Conservation (phyloP, 2,797 vertebrate species). For the Chanos chanos region DNA sequence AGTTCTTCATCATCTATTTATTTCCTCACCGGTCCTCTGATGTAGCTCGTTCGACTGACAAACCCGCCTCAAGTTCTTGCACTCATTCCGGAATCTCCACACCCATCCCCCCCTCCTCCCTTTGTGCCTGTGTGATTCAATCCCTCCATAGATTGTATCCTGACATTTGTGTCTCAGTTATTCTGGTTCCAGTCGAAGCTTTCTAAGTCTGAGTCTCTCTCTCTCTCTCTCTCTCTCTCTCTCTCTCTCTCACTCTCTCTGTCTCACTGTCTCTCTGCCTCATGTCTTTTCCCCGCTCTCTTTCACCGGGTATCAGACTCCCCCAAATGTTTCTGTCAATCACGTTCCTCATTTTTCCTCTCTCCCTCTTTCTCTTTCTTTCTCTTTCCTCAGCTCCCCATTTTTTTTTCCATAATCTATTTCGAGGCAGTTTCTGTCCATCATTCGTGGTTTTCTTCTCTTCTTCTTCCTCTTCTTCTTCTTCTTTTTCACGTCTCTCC, state of each 20-base stretch:
- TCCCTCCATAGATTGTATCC: too few relatives aligned
- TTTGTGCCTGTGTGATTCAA: too few relatives aligned
- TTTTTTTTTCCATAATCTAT: too few relatives aligned
- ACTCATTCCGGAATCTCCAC: too few relatives aligned
- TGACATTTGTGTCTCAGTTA: too few relatives aligned
- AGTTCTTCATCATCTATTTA: background rate
- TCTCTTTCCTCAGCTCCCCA: too few relatives aligned
- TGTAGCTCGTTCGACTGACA: too few relatives aligned
- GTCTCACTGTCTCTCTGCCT: background rate
- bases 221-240: background rate
- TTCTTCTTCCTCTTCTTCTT: background rate
- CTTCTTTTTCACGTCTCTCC: background rate
- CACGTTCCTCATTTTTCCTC: background rate
- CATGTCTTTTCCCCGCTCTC: background rate
- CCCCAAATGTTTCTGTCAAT: background rate
- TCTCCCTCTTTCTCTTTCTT: background rate
- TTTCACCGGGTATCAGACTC: background rate
- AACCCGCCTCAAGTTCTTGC: too few relatives aligned
- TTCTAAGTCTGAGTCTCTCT: background rate
- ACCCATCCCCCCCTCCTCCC: too few relatives aligned
- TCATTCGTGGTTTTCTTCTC: background rate
- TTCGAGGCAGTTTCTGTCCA: too few relatives aligned
- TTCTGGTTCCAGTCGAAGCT: too few relatives aligned
- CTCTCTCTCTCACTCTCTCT: slow-evolving; percentile 1
- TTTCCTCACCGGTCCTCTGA: too few relatives aligned